A percentile compares a stretch with the other conserved stretches of the same genome.
Conservation (phyloP, 2,888 invertebrate genomes). For the Eilema griseolum region DNA sequence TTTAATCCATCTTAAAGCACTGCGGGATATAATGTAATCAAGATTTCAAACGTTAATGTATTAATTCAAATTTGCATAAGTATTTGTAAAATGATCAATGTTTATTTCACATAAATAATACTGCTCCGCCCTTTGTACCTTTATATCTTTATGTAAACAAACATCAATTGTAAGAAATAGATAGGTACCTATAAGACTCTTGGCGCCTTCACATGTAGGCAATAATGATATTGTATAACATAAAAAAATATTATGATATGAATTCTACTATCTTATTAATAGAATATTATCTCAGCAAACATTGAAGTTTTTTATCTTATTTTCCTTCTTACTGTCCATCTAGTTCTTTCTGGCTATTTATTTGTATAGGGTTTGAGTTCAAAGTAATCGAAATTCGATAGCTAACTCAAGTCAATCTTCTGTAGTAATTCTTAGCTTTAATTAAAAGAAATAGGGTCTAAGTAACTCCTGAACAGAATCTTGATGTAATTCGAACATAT, state of each 20-base stretch:
- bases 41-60: slow-evolving; percentile 34
- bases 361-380: background rate
- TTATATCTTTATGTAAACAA: slow-evolving; percentile 15
- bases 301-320: background rate
- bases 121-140: slow-evolving; percentile 27
- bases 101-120: slow-evolving; percentile 34
- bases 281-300: background rate
- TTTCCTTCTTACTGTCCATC: no score
- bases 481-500: background rate
- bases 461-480: background rate
- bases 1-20: slow-evolving; percentile 18
- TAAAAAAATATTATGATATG: slow-evolving; percentile 1
- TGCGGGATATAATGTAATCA: slow-evolving; percentile 39
- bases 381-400: background rate
- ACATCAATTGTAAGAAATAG: slow-evolving; percentile 7
- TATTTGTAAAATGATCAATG: slow-evolving; percentile 38
- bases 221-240: background rate
- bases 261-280: background rate
- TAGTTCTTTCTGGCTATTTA: background rate
- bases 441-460: background rate
- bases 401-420: background rate
- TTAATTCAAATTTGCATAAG: slow-evolving; percentile 48
- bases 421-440: background rate
- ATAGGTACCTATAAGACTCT: background rate
- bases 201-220: background rate